phyloP scores from a whole-genome alignment of 1,140 invertebrate genomes.

The Asbolus verrucosus region DNA sequence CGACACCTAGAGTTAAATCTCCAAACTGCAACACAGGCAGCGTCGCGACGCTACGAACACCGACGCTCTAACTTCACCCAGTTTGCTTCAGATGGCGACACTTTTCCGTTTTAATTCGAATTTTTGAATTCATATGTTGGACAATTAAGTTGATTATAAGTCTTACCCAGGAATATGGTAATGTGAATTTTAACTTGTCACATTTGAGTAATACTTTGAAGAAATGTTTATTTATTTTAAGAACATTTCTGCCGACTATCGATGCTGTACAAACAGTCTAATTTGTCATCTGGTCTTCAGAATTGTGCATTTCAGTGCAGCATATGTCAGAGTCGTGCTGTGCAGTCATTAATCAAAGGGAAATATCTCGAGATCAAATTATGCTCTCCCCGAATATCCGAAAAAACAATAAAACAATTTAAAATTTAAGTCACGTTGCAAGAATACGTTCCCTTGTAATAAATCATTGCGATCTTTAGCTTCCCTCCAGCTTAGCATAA shows the following conservation, averaged over 20 bases:
- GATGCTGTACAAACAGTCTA: not conserved
- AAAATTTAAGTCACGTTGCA: constrained; percentile 61
- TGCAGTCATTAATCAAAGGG: constrained; percentile 55
- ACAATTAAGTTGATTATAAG: too few relatives aligned
- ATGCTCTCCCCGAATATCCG: constrained; percentile 49
- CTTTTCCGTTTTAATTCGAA: too few relatives aligned
- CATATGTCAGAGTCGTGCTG: constrained; percentile 10
- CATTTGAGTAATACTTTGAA: not conserved
- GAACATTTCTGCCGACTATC: too few relatives aligned
- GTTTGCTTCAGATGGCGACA: not conserved
- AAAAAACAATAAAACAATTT: constrained; percentile 63
- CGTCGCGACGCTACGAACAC: constrained; percentile 1
- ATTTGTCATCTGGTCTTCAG: constrained; percentile 5
- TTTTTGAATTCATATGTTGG: too few relatives aligned
- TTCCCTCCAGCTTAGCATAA: constrained; percentile 49
- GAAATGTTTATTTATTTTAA: too few relatives aligned
- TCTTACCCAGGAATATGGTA: too few relatives aligned
- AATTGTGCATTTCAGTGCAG: constrained; percentile 3
- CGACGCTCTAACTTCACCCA: not conserved
- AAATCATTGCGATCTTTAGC: constrained; percentile 60
- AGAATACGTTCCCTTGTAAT: constrained; percentile 53
- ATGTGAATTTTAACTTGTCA: not conserved
- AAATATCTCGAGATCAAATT: constrained; percentile 60
- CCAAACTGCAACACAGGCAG: not conserved
- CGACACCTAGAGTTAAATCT: not conserved